These are phyloP conservation scores for Ephestia elutella DNA, from an alignment of 1,140 invertebrate species.

Conservation along the genomic window DNA sequence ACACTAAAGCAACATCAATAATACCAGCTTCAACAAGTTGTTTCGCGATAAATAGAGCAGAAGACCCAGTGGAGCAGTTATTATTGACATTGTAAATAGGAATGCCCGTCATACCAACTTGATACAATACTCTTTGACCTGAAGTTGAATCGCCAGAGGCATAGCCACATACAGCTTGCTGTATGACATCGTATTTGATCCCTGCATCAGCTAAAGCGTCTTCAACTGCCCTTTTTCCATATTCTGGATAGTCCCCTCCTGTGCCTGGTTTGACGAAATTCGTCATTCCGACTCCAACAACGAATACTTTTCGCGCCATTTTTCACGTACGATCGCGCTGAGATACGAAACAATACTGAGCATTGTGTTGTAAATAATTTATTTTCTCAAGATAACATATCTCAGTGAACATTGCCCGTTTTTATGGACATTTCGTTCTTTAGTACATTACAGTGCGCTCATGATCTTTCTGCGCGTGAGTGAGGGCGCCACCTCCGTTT, in stretches of 20 bases:
- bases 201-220: slow-evolving; percentile 92
- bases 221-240: slow-evolving; percentile 93
- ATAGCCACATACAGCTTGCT: slow-evolving; percentile 95
- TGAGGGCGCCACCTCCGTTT: too few relatives aligned
- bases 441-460: too few relatives aligned
- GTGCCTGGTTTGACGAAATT: slow-evolving; percentile 88
- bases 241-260: slow-evolving; percentile 93
- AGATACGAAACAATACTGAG: not conserved
- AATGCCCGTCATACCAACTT: slow-evolving; percentile 96
- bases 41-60: slow-evolving; percentile 91
- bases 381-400: not conserved
- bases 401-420: not conserved
- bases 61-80: slow-evolving; percentile 97
- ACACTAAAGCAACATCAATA: slow-evolving; percentile 90
- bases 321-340: slow-evolving; percentile 16
- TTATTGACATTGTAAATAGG: slow-evolving; percentile 99
- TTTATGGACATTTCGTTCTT: not conserved
- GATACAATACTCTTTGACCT: slow-evolving; percentile 95
- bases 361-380: not conserved
- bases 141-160: slow-evolving; percentile 97
- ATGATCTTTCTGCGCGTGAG: too few relatives aligned
- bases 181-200: slow-evolving; percentile 84
- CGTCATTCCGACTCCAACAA: slow-evolving; percentile 98
- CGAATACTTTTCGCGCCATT: slow-evolving; percentile 82
- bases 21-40: slow-evolving; percentile 91